Percentiles rank a stretch among this genome's conserved stretches.
Conservation (phyloP, 2,113 vertebrate species). For the Clinocottus analis region DNA sequence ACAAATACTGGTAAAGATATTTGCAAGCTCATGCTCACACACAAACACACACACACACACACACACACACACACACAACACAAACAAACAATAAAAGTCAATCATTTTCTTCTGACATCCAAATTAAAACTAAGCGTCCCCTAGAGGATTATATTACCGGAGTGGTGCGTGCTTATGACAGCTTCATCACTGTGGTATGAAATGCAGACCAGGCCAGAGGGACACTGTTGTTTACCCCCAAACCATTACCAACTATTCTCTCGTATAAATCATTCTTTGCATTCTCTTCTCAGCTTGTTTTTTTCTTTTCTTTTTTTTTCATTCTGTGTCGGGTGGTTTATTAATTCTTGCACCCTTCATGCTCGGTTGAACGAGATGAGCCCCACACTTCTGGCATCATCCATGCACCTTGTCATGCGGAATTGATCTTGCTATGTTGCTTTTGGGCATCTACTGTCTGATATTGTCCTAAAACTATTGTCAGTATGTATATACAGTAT, state of each 20-base stretch:
- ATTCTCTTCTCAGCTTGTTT: constrained; percentile 44
- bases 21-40: constrained; percentile 11
- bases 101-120: constrained; percentile 75
- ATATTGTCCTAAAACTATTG: constrained; percentile 39
- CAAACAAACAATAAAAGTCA: constrained; percentile 66
- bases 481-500: constrained; percentile 21
- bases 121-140: constrained; percentile 78
- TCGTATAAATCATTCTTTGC: constrained; percentile 71
- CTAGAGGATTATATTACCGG: constrained; percentile 64
- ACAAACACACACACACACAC: constrained; percentile 32
- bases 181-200: constrained; percentile 74
- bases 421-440: constrained; percentile 69
- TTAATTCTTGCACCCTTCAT: constrained; percentile 77
- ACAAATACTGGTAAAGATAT: constrained; percentile 35
- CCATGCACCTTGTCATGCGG: constrained; percentile 62
- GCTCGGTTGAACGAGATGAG: constrained; percentile 62
- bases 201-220: constrained; percentile 73
- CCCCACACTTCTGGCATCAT: constrained; percentile 63
- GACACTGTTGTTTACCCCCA: constrained; percentile 73
- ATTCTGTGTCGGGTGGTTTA: constrained; percentile 69
- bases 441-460: constrained; percentile 55
- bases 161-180: constrained; percentile 71
- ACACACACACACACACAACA: constrained; percentile 31
- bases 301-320: not conserved
- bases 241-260: constrained; percentile 67